Base-by-base conservation (phyloP, 1,140 invertebrate genomes). In the Paracyclopina nana region DNA sequence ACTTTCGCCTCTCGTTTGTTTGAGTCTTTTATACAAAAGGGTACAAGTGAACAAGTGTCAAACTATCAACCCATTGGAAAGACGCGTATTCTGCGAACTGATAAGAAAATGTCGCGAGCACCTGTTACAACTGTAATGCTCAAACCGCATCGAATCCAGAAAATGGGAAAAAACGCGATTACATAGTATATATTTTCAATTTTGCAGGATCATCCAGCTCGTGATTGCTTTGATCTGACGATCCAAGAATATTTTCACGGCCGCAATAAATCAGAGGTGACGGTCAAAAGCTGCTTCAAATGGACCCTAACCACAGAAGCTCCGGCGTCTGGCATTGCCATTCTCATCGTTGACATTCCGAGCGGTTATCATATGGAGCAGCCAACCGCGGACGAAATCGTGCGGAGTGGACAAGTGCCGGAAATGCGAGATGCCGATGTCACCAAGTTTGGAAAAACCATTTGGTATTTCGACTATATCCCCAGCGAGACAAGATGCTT, bases 191-290 rank as follows among this genome's bases (percentile, higher is more conserved):
- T n/a, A 12, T 42, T 14, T 42, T 42, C 40, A 6, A 18, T 6
- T 42, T 42, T 42, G 8, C 40, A 70, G 46, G 68, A 72, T 50
- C 57, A 59, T 3, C 67, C 71, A 1, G 58, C 65, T 27, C 62
- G 63, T 54, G 63, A 67, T 6, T 59, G 67, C 2, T 71, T 72
- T 57, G 62, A 73, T 18, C 54, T 69, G 27, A 57, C 56, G n/a
- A 59, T 72, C 4, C 53, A 54, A 24, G 62, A 69, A 48, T 72
- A 67, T 55, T 61, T 62, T 16, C 63, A 66, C 6, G 59, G 61
- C 40, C 60, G 72, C 41, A 76, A 77, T 57, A 72, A 71, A 59
- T 74, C 72, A n/a, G 65, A 68, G 38, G 65, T 76, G 18, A 63
- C 61, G 1, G 62, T 71, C 22, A 57, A 67, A 45, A 60, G 62